Base-by-base conservation (phyloP, 2,888 invertebrate genomes). In the Eumerus sabulonum region DNA sequence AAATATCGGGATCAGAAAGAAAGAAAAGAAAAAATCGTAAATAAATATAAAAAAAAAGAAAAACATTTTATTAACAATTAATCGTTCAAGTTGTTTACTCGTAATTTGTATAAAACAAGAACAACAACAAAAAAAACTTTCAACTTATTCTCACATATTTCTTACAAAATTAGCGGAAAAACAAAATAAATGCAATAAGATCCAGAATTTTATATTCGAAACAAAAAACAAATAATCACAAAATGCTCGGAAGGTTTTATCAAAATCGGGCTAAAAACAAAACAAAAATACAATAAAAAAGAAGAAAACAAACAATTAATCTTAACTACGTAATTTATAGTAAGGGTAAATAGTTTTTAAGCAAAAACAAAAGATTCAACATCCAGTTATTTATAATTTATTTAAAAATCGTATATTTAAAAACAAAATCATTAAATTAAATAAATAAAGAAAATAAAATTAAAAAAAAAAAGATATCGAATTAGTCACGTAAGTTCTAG, bases 271-370 rank as follows among this genome's bases (percentile, higher is more conserved):
- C 27, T 27, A 4, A 27, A 27, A 27, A 76, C 38, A 59, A 60
- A 76, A 63, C n/a, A 4, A 27, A 27, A 27, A 76, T 35, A 59
- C 53, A 76, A 63, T 27, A 4, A 27, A 27, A 27, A 76, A 38
- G 54, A 60, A 76, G 56, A n/a, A 47, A 36, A 47, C 18, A 44
- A 63, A 63, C 12, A 66, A 67, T 67, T 77, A 27, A 77, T 77
- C 77, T 73, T 67, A 77, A 77, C 67, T 77, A 79, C 79, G 74
- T 74, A 79, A 79, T 74, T 70, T 64, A 60, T 70, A 79, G 60
- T 79, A 74, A 79, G 74, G 73, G 74, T 79, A 79, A 74, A 74
- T 74, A 79, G 68, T 12, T 45, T 44, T 5, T 79, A 79, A 79
- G 73, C 17, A 27, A 27, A 27, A 27, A 19, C 60, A 62, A 70